Evolutionary conservation across 2,113 vertebrate genomes (phyloP).

Genomic region (Mirounga angustirostris): DNA sequence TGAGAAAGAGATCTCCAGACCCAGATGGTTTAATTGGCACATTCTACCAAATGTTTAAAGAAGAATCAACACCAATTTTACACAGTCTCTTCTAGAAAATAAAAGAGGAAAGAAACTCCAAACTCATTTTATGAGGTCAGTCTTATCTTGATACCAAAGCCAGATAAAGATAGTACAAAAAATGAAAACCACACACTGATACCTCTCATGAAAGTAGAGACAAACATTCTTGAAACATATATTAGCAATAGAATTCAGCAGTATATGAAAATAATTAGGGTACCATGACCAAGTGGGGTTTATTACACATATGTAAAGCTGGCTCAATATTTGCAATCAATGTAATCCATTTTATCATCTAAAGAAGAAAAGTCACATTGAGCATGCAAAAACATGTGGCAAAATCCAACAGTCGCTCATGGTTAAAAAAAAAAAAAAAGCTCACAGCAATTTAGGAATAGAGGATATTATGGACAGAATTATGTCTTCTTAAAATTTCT

Average conservation of each 20-base stretch:
- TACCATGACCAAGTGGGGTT: neutral
- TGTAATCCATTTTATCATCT: neutral
- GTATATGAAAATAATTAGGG: neutral
- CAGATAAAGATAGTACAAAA: slow-evolving; percentile 14
- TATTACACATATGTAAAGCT: neutral
- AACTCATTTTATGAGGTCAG: neutral
- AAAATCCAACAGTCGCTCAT: slow-evolving; percentile 26
- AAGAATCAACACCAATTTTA: slow-evolving; percentile 43
- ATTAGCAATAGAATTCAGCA: slow-evolving; percentile 17
- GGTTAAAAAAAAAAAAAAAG: neutral
- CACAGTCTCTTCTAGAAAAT: slow-evolving; percentile 43
- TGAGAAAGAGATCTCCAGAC: slow-evolving; percentile 43
- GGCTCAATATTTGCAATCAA: neutral
- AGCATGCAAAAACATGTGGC: neutral
- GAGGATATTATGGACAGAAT: neutral
- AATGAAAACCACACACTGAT: neutral
- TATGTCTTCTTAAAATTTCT: neutral
- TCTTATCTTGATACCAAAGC: neutral
- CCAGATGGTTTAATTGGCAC: slow-evolving; percentile 12
- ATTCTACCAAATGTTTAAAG: slow-evolving; percentile 28
- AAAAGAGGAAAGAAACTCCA: slow-evolving; percentile 34
- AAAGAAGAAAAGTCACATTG: slow-evolving; percentile 36
- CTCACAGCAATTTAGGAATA: neutral
- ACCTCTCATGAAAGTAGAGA: neutral
- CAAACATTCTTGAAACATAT: slow-evolving; percentile 1